Base-by-base conservation (phyloP, 2,113 vertebrate genomes). In the Takifugu flavidus region DNA sequence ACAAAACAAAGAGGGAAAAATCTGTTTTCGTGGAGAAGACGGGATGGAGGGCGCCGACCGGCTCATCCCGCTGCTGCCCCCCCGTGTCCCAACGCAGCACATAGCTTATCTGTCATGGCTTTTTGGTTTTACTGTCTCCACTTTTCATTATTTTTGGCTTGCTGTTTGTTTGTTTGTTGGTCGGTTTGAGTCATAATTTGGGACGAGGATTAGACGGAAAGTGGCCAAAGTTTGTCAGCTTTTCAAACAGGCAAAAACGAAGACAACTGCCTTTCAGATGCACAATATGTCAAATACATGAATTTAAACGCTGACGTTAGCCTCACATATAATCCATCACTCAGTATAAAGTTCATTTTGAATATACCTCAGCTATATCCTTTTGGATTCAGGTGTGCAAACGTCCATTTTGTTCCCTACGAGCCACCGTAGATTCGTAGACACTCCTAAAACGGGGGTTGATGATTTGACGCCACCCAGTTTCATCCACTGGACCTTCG, bases 1-100 rank as follows among this genome's bases (percentile, higher is more conserved):
- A 85, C 89, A 79, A 25, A 5, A 8, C 15, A 8, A 25, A 25
- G n/a, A 11, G 6, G 10, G 4, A n/a, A 89, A 74, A 90, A 67
- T 93, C 94, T 98, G 94, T 97, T 97, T 98, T 94, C 95, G 94
- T 91, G 84, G 64, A 51, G 79, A 69, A 91, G 91, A 92, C 20
- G 20, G 20, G 20, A 20, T 20, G 20, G 20, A 20, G 20, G 20
- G 20, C 20, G 42, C 67, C 13, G 44, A 68, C 65, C 50, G 69
- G 46, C 56, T 64, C 25, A 62, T 80, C 78, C 72, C 77, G 83
- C 64, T 86, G 70, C 79, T 84, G 84, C 86, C 86, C 70, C 62
- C 85, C 65, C 71, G 74, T 82, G 83, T 66, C 61, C 39, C 29
- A 72, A 39, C 2, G 34, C 14, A 52, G 57, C 10, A 6, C n/a